Evolutionary conservation across 53 echinoderm and acorn worm genomes (phyloP).

Genomic region (Astropecten irregularis): DNA sequence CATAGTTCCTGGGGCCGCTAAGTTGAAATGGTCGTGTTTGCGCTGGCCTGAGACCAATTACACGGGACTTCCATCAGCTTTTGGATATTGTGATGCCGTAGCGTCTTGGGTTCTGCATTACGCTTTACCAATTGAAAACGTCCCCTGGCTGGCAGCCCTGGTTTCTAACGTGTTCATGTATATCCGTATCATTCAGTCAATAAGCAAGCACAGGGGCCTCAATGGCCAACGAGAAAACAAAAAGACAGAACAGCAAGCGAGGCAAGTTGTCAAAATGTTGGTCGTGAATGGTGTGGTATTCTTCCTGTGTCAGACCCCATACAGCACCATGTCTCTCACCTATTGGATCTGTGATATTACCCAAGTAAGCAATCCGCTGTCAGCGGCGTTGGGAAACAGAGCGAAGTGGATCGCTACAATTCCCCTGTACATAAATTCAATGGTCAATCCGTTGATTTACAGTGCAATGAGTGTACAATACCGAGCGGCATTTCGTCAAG

Average conservation of each 20-base stretch:
- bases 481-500: not conserved
- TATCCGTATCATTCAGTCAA: no score
- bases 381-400: not conserved
- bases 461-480: conserved; percentile 18
- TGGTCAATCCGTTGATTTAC: conserved; percentile 16
- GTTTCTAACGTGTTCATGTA: no score
- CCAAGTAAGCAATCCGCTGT: not conserved
- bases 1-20: not conserved
- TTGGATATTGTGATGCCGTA: no score
- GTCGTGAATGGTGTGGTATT: conserved; percentile 12
- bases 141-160: no score
- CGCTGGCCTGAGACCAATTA: not conserved
- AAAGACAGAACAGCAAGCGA: no score
- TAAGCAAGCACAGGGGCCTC: no score
- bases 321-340: not conserved
- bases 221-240: no score
- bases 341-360: not conserved
- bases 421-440: not conserved
- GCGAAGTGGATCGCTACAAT: not conserved
- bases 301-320: conserved; percentile 17
- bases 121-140: no score
- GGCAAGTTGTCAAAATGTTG: conserved; percentile 21
- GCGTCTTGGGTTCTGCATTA: no score
- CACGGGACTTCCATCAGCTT: no score
- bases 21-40: not conserved